Conservation (phyloP, 1,140 invertebrate genomes). For the Drosophila willistoni region DNA sequence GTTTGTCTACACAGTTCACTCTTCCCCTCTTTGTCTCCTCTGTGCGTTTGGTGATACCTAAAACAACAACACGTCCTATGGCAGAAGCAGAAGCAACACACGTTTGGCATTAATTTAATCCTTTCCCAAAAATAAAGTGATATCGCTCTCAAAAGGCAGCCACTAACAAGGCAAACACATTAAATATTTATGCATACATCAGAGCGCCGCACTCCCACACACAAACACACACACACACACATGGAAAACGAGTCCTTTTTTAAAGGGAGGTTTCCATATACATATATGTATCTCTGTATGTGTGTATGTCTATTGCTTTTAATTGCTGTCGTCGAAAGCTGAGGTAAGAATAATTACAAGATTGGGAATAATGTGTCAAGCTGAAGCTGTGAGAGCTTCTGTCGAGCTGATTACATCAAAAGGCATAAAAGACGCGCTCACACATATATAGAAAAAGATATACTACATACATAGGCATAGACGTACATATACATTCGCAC, state of each 20-base stretch:
- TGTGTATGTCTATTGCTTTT: conserved; percentile 51
- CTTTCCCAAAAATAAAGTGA: conserved; percentile 83
- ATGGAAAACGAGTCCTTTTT: conserved; percentile 52
- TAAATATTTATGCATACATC: conserved; percentile 76
- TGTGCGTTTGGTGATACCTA: conserved; percentile 53
- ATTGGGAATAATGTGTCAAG: conserved; percentile 80
- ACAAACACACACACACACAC: conserved; percentile 7
- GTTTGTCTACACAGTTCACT: conserved; percentile 62
- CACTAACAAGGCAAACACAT: conserved; percentile 82
- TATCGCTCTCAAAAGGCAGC: conserved; percentile 58
- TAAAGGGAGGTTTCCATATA: conserved; percentile 22
- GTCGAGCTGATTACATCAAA: conserved; percentile 75
- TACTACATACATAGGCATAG: conserved; percentile 20
- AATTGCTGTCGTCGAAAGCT: conserved; percentile 78
- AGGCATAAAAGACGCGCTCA: conserved; percentile 36
- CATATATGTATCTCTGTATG: conserved; percentile 6
- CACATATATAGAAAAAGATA: conserved; percentile 26
- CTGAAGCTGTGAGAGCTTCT: conserved; percentile 30
- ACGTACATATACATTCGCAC: conserved; percentile 50
- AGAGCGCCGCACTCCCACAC: conserved; percentile 35
- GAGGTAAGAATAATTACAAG: conserved; percentile 82
- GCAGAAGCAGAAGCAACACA: conserved; percentile 31
- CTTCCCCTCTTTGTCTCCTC: conserved; percentile 24
- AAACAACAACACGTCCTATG: conserved; percentile 59
- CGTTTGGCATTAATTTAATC: conserved; percentile 82